These are phyloP conservation scores for Spea bombifrons DNA, from an alignment of 2,113 vertebrate genomes.

Conservation along the genomic window DNA sequence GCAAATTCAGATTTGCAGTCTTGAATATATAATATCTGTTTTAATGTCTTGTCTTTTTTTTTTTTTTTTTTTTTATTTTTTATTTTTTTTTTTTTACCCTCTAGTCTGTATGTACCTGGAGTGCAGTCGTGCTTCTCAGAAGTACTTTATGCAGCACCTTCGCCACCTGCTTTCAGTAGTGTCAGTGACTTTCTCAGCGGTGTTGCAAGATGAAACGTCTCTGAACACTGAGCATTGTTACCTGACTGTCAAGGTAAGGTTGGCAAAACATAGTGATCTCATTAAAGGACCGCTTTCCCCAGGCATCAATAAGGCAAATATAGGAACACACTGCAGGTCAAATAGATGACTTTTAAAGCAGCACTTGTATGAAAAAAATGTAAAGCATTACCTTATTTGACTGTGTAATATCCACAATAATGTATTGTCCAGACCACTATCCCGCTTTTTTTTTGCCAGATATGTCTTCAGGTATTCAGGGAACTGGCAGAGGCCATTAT, in stretches of 20 bases:
- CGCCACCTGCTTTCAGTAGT: constrained; percentile 59
- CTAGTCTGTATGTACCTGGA: constrained; percentile 80
- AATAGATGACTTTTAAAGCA: too few species aligned
- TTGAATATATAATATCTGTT: background rate
- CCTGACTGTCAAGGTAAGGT: constrained; percentile 74
- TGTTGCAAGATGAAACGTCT: constrained; percentile 58
- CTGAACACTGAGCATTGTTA: constrained; percentile 60
- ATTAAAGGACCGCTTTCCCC: too few species aligned
- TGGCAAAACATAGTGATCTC: background rate
- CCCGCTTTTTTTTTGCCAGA: constrained; percentile 59
- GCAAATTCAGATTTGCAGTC: background rate
- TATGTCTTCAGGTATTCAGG: constrained; percentile 84
- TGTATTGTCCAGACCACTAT: background rate
- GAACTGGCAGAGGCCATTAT: constrained; percentile 62
- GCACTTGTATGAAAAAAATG: too few species aligned
- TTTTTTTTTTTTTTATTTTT: background rate
- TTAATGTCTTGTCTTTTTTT: background rate
- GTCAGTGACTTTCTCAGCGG: constrained; percentile 56
- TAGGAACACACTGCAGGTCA: too few species aligned
- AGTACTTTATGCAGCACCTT: constrained; percentile 62
- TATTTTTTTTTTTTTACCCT: background rate
- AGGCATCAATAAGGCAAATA: too few species aligned
- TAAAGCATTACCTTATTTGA: too few species aligned
- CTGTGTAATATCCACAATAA: too few species aligned
- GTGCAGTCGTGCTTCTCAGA: constrained; percentile 68